These are phyloP conservation scores for Danio tinwini DNA, from an alignment of 2,797 vertebrate species.

Conservation along the genomic window DNA sequence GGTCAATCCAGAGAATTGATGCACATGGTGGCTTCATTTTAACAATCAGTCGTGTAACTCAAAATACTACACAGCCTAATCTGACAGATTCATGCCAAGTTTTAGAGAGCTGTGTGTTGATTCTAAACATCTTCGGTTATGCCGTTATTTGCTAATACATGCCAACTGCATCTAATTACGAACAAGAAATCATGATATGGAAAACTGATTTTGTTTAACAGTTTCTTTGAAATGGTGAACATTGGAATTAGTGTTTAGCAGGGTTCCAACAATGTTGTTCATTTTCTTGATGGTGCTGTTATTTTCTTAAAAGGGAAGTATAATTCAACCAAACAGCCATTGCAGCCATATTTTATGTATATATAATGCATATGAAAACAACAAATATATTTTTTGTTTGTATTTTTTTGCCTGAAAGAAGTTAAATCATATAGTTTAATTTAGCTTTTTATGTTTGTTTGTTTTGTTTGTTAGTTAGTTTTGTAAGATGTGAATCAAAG, in stretches of 20 bases:
- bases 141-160: constrained; percentile 45
- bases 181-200: constrained; percentile 4
- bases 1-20: constrained; percentile 59
- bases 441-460: too few species aligned
- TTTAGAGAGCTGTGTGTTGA: constrained; percentile 30
- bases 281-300: neutral
- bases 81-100: constrained; percentile 58
- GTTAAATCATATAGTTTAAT: too few species aligned
- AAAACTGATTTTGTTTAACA: neutral
- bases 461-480: too few species aligned
- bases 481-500: too few species aligned
- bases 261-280: neutral
- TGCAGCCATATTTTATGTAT: neutral
- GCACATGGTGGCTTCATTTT: constrained; percentile 53
- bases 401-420: too few species aligned
- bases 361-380: neutral
- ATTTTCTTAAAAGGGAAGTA: too few species aligned
- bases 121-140: constrained; percentile 37
- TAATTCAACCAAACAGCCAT: too few species aligned
- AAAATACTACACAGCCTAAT: constrained; percentile 64
- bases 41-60: constrained; percentile 50
- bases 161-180: constrained; percentile 25
- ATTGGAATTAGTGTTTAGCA: neutral
- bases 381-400: too few species aligned
- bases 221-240: neutral